Conservation (phyloP, 2,797 vertebrate genomes). For the Hypotaenidia philippensis region DNA sequence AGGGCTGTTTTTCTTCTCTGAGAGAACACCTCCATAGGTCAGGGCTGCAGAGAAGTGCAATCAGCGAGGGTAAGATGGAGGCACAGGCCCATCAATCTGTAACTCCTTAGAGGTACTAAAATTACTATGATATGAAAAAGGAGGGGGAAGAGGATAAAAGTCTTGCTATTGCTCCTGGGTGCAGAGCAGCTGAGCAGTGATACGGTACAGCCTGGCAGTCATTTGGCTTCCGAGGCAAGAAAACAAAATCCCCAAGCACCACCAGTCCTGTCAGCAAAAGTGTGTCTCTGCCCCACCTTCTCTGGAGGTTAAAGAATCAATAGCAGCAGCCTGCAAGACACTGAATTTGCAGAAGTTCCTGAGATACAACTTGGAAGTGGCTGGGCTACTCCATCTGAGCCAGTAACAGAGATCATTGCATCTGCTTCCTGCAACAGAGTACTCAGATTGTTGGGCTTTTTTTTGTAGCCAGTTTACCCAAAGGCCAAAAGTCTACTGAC, state of each 20-base stretch:
- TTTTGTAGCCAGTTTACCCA: not conserved
- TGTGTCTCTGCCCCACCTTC: accelerated
- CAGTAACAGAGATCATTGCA: accelerated
- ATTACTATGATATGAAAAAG: not conserved
- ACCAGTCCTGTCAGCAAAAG: not conserved
- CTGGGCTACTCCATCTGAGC: not conserved
- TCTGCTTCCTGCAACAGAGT: not conserved
- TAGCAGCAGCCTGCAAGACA: not conserved
- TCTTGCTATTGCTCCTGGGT: not conserved
- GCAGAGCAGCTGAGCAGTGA: not conserved
- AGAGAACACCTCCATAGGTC: not conserved
- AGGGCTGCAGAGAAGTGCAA: not conserved
- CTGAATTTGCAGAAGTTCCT: not conserved
- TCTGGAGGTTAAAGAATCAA: not conserved
- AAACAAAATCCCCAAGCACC: not conserved
- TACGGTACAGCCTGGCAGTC: not conserved
- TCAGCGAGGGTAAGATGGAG: not conserved
- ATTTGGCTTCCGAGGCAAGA: not conserved
- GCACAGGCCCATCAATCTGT: not conserved
- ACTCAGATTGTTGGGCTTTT: not conserved
- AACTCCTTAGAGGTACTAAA: not conserved
- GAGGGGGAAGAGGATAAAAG: not conserved
- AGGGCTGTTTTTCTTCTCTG: not conserved
- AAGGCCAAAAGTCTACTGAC: not conserved
- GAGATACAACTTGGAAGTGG: not conserved